Conservation (phyloP, 2,888 invertebrate species). For the Euproctis similis region DNA sequence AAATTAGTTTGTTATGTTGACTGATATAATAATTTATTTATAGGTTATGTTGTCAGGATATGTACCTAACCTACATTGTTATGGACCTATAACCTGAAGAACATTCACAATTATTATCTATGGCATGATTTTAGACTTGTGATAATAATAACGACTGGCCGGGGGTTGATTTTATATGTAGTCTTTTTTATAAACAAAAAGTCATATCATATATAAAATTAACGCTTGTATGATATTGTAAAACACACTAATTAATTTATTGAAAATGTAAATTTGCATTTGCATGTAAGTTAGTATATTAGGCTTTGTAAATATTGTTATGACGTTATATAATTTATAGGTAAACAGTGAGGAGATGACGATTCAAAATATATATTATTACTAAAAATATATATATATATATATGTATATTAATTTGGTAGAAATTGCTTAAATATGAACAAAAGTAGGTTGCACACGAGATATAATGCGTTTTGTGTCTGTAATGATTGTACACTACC, state of each 20-base stretch:
- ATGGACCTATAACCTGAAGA: conserved; percentile 5
- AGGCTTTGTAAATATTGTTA: conserved; percentile 77
- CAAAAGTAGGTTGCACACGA: conserved; percentile 61
- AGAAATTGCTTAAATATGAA: conserved; percentile 46
- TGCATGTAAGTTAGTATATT: conserved; percentile 69
- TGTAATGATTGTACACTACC: conserved; percentile 55
- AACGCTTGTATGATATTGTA: conserved; percentile 73
- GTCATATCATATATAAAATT: conserved; percentile 71
- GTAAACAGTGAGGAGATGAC: conserved; percentile 57
- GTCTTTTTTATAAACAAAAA: conserved; percentile 59
- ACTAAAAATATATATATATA: no score
- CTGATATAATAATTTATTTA: conserved; percentile 20
- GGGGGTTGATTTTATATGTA: conserved; percentile 48
- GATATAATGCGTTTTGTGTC: conserved; percentile 48
- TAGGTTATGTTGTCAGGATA: no score
- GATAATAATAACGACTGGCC: conserved; percentile 52
- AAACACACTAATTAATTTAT: conserved; percentile 71
- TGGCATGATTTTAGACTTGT: conserved; percentile 23
- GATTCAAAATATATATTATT: conserved; percentile 52
- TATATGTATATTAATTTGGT: no score
- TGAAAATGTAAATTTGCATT: conserved; percentile 72
- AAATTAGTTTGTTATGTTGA: conserved; percentile 16
- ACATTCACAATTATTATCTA: conserved; percentile 13
- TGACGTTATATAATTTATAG: conserved; percentile 76
- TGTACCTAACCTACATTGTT: no score